A percentile compares a stretch with the other conserved stretches of the same genome.
These are phyloP conservation scores for Myotis findleyi DNA, from an alignment of 2,797 vertebrate genomes.

Conservation along the genomic window DNA sequence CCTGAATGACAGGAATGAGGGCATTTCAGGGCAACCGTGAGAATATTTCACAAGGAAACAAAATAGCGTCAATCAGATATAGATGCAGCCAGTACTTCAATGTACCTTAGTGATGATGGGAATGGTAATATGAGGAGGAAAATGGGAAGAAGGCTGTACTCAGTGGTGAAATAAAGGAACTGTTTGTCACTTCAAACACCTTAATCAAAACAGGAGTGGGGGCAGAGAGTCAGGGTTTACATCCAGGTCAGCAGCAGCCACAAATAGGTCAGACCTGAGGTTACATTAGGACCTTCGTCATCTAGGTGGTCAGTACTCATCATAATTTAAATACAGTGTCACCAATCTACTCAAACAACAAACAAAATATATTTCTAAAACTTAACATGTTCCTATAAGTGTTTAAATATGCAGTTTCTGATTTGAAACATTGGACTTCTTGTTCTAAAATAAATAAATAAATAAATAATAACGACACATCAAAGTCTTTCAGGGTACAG, in stretches of 20 bases:
- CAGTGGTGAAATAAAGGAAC: not conserved
- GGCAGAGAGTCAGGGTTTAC: not conserved
- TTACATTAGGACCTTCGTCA: not conserved
- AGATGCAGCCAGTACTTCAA: not conserved
- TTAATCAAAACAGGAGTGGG: not conserved
- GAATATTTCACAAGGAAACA: not conserved
- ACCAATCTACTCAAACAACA: not conserved
- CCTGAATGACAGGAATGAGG: not conserved
- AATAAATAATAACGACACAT: not conserved
- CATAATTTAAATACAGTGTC: not conserved
- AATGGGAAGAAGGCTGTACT: not conserved
- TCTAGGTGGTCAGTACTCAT: not conserved
- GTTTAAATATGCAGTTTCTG: not conserved
- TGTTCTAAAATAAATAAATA: constrained; percentile 22
- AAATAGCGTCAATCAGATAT: not conserved
- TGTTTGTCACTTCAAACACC: not conserved
- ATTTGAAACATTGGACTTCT: not conserved
- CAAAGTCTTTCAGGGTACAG: not conserved
- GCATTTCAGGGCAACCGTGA: not conserved
- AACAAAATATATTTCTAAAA: constrained; percentile 23
- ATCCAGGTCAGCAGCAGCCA: not conserved
- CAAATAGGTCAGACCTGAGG: not conserved
- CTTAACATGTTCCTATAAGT: not conserved
- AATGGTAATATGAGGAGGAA: not conserved
- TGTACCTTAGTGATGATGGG: not conserved